A percentile compares a stretch with the other conserved stretches of the same genome.
Evolutionary conservation across 2,113 vertebrate species (phyloP).

Genomic region (Bucco capensis): DNA sequence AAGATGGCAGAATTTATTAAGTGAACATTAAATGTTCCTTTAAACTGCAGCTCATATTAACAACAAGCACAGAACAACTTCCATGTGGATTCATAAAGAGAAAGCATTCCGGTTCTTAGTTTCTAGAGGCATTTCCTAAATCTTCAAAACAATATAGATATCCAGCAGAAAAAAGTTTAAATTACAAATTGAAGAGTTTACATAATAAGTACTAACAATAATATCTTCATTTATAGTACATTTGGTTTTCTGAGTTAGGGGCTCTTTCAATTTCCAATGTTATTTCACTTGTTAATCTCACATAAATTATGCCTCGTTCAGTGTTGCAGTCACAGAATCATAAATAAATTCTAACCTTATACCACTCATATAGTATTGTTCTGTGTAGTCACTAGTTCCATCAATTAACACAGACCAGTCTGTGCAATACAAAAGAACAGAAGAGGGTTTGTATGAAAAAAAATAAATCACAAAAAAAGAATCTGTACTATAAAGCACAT

Average conservation of each 20-base stretch:
- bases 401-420: not conserved
- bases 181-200: not conserved
- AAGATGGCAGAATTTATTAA: constrained; percentile 25
- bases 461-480: not conserved
- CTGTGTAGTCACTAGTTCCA: not conserved
- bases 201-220: not conserved
- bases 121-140: not conserved
- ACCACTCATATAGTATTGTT: not conserved
- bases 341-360: not conserved
- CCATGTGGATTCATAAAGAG: not conserved
- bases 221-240: not conserved
- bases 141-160: not conserved
- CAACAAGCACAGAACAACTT: not conserved
- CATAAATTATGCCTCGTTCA: not conserved
- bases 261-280: not conserved
- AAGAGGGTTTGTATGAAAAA: not conserved
- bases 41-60: not conserved
- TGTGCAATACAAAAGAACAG: not conserved
- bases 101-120: not conserved
- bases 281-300: not conserved
- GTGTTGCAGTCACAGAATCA: not conserved
- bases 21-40: not conserved
- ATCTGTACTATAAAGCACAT: not conserved
- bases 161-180: not conserved
- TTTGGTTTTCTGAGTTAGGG: not conserved